Evolutionary conservation across 2,113 vertebrate species (phyloP), one percentile per base, ranked within the genome.

Genomic region (Nannobrachium achirus): DNA sequence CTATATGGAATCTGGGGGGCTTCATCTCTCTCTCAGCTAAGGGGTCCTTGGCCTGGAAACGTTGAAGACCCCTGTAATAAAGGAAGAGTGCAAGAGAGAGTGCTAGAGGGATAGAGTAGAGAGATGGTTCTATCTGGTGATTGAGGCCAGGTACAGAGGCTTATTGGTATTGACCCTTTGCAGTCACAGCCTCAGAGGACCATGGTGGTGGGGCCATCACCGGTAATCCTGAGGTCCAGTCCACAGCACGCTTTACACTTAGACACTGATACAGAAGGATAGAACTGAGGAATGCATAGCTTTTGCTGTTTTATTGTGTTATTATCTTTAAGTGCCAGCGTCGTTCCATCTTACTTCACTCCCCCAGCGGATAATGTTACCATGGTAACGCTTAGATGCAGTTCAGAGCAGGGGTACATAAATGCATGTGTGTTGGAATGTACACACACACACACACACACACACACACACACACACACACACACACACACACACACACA

Each of bases 381-480:
- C 66, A 80, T 59, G 74, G 79, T 57, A 83, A 88, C 66, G 42
- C 25, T 2, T 18, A 71, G 71, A 83, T 76, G 79, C 75, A 20
- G 67, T 69, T 64, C n/a, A 5, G 66, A 81, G 56, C 70, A 69
- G 66, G 67, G 80, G 75, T 76, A 81, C 33, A 70, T 76, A 70
- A 33, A 33, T 71, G 69, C 49, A 50, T 11, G 10, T 38, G 60
- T 55, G 63, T 60, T 4, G 1, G 0, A 9, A 10, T 6, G 55
- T 38, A 41, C 44, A n/a, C 10, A 64, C 44, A 20, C 55, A 40
- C 60, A 46, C 8, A 39, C 14, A 6, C 14, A n/a, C 25, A 39
- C 33, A 40, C 13, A 63, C 14, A 1, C 15, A 44, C 40, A 61
- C 16, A 13, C 18, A 19, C 18, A 20, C 10, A 45, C 41, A 45